A percentile compares a stretch with the other conserved stretches of the same genome.
Conservation (phyloP, 2,888 invertebrate genomes). For the Acanthosepion esculentum region DNA sequence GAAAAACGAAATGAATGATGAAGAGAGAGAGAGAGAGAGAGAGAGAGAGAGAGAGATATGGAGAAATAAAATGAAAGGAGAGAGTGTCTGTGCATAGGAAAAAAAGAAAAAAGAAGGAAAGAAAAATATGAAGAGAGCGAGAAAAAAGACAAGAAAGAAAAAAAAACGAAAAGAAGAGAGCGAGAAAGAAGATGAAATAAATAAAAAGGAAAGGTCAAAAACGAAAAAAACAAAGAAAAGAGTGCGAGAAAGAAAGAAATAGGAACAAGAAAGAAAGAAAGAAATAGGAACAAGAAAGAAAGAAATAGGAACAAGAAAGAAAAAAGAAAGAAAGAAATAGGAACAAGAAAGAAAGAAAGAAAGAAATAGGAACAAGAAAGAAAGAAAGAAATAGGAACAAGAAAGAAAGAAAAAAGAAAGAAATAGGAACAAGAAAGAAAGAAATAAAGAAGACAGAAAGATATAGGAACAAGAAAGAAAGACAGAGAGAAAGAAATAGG, state of each 20-base stretch:
- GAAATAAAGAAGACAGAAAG: neutral
- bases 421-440: neutral
- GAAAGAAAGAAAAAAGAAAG: neutral
- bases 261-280: neutral
- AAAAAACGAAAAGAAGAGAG: neutral
- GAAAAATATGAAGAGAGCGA: neutral
- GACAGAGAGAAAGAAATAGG: neutral
- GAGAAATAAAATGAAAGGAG: neutral
- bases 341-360: too few relatives aligned
- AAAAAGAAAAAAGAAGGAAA: neutral
- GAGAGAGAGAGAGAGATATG: neutral
- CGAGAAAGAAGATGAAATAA: neutral
- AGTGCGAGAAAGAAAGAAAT: neutral
- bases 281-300: neutral
- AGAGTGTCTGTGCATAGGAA: neutral
- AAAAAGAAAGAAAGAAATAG: too few relatives aligned
- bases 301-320: neutral
- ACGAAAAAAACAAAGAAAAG: neutral
- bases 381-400: neutral
- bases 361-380: too few relatives aligned
- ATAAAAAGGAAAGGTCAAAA: neutral
- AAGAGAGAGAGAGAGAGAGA: neutral
- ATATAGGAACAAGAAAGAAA: neutral
- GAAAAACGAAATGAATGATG: too few relatives aligned
- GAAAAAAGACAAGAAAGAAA: neutral